Base-by-base conservation (phyloP, 2,113 vertebrate species). In the Euleptes europaea region DNA sequence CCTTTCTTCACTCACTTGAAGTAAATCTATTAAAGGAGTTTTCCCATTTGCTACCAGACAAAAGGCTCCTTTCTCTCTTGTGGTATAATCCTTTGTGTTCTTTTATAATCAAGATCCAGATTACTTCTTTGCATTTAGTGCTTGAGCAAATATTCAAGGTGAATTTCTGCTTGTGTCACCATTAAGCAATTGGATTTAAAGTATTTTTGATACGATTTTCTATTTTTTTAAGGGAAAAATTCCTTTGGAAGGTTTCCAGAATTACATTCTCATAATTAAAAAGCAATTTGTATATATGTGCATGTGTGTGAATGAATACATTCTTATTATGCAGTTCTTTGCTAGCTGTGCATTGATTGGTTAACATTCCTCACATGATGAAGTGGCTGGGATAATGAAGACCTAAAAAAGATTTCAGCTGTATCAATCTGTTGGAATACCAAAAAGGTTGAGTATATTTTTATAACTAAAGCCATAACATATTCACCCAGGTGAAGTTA, bases 1-100 rank as follows among this genome's bases (percentile, higher is more conserved):
- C 54, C 66, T 82, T 85, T 77, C 57, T 80, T 81, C 79, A 51
- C 47, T 76, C 78, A 72, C 66, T 33, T 71, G 78, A 49, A 31
- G 67, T 57, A 54, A 70, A 85, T 65, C 42, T 51, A 78, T 33
- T 76, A 71, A 82, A 65, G 65, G 35, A 63, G 78, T 54, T 82
- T 84, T 78, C 66, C 75, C 44, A 57, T 83, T 54, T 79, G 33
- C 54, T 79, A 54, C 26, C 57, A 83, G 54, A 54, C 67, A 81
- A 84, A 57, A 84, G 51, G 72, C 28, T 23, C 28, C 19, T 54
- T 79, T 74, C 60, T 75, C 19, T 33, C 51, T 54, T 17, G 31
- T 60, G 21, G 31, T 6, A 75, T 42, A 84, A 47, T 33, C 17
- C 23, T 66, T 67, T 26, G 54, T 10, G 40, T 85, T 72, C 54